A percentile compares a stretch with the other conserved stretches of the same genome.
phyloP scores from a whole-genome alignment of 2,113 vertebrate species.

The Agelaius phoeniceus region DNA sequence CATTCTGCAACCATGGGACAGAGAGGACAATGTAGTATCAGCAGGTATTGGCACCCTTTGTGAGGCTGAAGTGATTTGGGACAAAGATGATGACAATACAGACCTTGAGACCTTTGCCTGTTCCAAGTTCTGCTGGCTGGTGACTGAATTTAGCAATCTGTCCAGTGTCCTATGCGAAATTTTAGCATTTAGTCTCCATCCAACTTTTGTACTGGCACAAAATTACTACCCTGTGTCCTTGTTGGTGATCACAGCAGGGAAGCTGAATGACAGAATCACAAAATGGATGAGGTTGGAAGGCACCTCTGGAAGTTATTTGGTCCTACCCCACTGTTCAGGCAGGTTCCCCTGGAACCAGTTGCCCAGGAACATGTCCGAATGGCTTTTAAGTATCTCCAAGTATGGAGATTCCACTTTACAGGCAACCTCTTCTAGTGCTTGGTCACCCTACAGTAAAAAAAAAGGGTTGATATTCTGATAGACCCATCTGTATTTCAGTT shows the following conservation, averaged over 20 bases:
- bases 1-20: neutral
- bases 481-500: neutral
- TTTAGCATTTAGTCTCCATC: neutral
- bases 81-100: neutral
- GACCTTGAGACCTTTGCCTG: neutral
- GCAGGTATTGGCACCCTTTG: neutral
- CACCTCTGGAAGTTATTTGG: neutral
- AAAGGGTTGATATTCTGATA: neutral
- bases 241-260: neutral
- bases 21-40: neutral
- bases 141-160: neutral
- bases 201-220: neutral
- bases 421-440: neutral
- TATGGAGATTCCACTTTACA: neutral
- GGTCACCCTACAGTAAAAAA: neutral
- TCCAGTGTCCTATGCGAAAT: neutral
- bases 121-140: neutral
- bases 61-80: neutral
- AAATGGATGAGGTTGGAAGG: neutral
- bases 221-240: neutral
- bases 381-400: neutral
- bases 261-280: neutral
- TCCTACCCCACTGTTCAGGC: neutral
- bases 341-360: neutral
- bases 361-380: fast-evolving